Base-by-base conservation (phyloP, 1,140 invertebrate genomes). In the Drosophila nikananu region DNA sequence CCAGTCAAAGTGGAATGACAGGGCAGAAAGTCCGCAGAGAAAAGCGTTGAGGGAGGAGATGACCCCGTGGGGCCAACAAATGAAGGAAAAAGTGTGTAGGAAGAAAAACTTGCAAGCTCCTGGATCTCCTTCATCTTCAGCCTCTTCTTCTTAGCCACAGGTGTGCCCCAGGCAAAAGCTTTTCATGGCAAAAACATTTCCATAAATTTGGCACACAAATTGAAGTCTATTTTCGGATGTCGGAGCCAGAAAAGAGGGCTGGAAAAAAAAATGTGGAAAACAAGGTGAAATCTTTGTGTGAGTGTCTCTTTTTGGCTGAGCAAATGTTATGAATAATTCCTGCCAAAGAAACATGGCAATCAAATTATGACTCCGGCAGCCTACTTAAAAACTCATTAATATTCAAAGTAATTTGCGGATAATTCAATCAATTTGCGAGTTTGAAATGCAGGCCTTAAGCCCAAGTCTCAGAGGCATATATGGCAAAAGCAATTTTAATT, bases 171-270 rank as follows among this genome's bases (percentile, higher is more conserved):
- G 46, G 39, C 67, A 2, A 42, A 30, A 15, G 67, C 63, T 23
- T 35, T 39, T 61, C 27, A 66, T 67, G 54, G 41, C 76, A 66
- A 35, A 78, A 89, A 74, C 61, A 81, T 89, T 89, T 89, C 74
- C 83, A 87, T 87, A 84, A 81, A 72, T 73, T 74, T 74, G 59
- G 66, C 84, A 72, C 77, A 76, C 77, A 76, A 89, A 89, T 84
- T 74, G 59, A 57, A 76, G 81, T 84, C 84, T 89, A 89, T 89
- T 89, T 89, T 84, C 67, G 83, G 84, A 62, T 70, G 62, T 70
- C 51, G 17, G 27, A 51, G 44, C 4, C 46, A 42, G 30, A 32
- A n/a, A 17, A 19, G 21, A 3, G 1, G 5, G 7, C 15, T 13
- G 46, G 19, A 21, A 32, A 30, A 32, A 30, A 46, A 44, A 54